phyloP scores from a whole-genome alignment of 1,140 invertebrate genomes.

The Metaphire vulgaris region DNA sequence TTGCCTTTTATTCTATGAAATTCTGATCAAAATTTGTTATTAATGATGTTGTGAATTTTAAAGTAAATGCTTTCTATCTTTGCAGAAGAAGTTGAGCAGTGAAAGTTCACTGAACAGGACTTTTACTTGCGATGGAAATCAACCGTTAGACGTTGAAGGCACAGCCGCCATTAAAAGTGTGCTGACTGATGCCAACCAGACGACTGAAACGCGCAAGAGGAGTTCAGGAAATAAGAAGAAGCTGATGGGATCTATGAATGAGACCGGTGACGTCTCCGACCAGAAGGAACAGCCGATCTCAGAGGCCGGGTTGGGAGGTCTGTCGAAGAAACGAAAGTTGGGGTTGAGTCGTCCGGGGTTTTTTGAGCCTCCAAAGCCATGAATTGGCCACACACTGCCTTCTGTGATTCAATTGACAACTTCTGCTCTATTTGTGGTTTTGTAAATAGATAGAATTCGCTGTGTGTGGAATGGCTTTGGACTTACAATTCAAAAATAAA shows the following conservation, averaged over 20 bases:
- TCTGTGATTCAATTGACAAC: not conserved
- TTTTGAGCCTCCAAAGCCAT: not conserved
- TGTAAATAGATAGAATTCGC: no score
- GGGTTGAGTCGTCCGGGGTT: not conserved
- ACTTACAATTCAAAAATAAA: no score
- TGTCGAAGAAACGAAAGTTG: not conserved
- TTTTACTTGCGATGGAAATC: not conserved
- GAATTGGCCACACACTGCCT: not conserved
- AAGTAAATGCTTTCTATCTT: not conserved
- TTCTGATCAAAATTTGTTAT: not conserved
- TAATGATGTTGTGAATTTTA: not conserved
- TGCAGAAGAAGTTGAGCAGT: not conserved
- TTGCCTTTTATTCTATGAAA: not conserved
- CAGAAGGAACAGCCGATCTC: not conserved
- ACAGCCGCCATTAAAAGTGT: not conserved
- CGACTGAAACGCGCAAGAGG: not conserved
- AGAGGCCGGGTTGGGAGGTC: not conserved
- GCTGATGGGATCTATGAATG: not conserved
- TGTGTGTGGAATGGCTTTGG: no score
- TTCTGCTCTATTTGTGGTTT: no score
- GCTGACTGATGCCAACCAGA: not conserved
- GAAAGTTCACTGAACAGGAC: not conserved
- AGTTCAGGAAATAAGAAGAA: not conserved
- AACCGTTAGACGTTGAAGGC: not conserved
- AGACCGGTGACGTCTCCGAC: not conserved